Conservation (phyloP, 1,140 invertebrate genomes). For the Lepidostoma basale region DNA sequence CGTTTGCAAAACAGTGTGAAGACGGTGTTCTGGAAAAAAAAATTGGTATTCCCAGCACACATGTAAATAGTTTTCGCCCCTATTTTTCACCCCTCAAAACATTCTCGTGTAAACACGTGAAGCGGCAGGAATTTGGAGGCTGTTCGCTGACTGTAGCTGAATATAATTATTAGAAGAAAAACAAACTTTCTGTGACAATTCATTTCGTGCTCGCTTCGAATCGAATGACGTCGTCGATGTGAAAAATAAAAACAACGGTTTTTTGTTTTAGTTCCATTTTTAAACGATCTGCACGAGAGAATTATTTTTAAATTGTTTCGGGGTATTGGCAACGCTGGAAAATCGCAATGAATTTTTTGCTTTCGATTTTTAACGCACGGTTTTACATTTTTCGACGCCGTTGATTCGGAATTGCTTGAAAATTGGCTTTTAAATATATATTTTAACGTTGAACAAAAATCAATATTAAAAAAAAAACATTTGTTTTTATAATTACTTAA, state of each 20-base stretch:
- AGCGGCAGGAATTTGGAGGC: slow-evolving; percentile 67
- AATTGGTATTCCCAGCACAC: slow-evolving; percentile 5
- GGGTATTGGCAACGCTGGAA: background rate
- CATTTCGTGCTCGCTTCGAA: background rate
- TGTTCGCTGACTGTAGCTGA: slow-evolving; percentile 59
- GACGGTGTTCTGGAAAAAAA: no score
- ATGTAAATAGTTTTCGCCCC: slow-evolving; percentile 2
- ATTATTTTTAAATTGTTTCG: background rate
- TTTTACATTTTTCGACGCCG: background rate
- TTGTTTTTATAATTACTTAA: no score
- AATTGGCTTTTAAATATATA: no score
- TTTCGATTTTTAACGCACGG: background rate
- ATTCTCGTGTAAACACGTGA: slow-evolving; percentile 29
- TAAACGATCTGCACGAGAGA: no score
- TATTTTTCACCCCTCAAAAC: background rate
- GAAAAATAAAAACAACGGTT: background rate
- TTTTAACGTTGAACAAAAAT: no score
- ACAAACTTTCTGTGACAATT: background rate
- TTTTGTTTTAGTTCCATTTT: no score
- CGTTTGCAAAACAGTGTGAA: no score
- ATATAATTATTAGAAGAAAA: no score
- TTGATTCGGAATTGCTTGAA: no score
- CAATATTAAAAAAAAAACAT: no score
- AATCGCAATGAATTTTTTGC: background rate
- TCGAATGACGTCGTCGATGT: background rate